Evolutionary conservation across 2,113 vertebrate species (phyloP).

Genomic region (Heliornis fulica): DNA sequence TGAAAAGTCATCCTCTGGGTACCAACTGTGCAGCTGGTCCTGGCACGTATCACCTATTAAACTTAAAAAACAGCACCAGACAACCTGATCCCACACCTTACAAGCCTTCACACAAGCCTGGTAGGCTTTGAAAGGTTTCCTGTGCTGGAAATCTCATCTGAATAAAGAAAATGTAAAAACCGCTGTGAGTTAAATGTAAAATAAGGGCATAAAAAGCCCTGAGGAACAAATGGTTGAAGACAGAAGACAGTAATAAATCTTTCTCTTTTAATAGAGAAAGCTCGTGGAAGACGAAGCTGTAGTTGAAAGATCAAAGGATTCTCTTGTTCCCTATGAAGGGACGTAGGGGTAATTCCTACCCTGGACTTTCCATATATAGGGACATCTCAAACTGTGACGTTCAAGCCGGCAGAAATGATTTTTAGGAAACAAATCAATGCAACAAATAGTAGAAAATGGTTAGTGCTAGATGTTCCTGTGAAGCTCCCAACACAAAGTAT

Average conservation of each 20-base stretch:
- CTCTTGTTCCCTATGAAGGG: not conserved
- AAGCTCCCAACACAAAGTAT: not conserved
- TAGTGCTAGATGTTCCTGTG: not conserved
- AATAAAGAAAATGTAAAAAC: not conserved
- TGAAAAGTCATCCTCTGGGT: not conserved
- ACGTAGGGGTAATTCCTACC: not conserved
- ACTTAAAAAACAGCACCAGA: not conserved
- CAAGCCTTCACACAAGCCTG: not conserved
- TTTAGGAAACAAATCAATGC: not conserved
- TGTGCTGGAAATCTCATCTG: not conserved
- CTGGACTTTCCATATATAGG: not conserved
- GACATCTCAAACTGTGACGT: not conserved
- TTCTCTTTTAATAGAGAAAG: not conserved
- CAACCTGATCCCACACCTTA: not conserved
- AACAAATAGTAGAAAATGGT: not conserved
- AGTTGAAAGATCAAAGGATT: not conserved
- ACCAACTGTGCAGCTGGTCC: not conserved
- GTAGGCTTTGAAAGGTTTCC: not conserved
- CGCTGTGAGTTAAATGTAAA: not conserved
- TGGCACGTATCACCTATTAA: not conserved
- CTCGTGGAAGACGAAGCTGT: not conserved
- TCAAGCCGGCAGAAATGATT: not conserved
- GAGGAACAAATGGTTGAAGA: not conserved
- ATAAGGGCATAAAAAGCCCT: not conserved
- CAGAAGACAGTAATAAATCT: not conserved